A percentile compares a stretch with the other conserved stretches of the same genome.
Evolutionary conservation across 2,797 vertebrate genomes (phyloP).

Genomic region (Buceros bicornis): DNA sequence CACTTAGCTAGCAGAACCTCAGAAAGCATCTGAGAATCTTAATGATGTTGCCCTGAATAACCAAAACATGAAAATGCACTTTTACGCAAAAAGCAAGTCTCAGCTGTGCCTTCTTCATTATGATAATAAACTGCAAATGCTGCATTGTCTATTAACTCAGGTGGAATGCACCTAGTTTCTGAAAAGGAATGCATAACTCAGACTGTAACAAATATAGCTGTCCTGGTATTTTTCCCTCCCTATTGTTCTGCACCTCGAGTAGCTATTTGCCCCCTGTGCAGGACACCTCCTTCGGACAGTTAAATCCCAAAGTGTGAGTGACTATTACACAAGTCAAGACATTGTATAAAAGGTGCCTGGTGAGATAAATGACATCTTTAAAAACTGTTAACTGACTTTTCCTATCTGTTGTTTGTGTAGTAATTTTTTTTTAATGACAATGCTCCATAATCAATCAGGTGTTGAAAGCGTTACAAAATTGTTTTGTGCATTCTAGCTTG

Average conservation of each 20-base stretch:
- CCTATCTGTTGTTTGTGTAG: background rate
- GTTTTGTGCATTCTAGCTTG: background rate
- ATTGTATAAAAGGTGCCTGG: background rate
- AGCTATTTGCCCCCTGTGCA: background rate
- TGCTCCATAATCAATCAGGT: background rate
- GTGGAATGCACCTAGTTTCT: background rate
- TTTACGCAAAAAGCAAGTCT: background rate
- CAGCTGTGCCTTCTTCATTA: background rate
- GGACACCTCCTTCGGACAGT: background rate
- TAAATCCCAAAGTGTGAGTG: background rate
- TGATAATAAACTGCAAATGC: background rate
- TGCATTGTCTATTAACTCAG: background rate
- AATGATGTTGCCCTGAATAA: background rate
- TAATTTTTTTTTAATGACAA: background rate
- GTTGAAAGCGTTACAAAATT: background rate
- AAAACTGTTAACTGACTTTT: background rate
- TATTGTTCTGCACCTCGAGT: background rate
- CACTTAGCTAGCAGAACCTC: background rate
- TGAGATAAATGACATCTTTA: background rate
- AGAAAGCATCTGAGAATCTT: background rate
- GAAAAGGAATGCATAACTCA: background rate
- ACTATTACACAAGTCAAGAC: background rate
- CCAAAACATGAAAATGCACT: background rate
- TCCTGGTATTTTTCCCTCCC: rapidly evolving
- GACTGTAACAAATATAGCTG: background rate